Percentiles rank a stretch among this genome's conserved stretches.
phyloP scores from a whole-genome alignment of 2,888 invertebrate genomes.

The Altica lythri region DNA sequence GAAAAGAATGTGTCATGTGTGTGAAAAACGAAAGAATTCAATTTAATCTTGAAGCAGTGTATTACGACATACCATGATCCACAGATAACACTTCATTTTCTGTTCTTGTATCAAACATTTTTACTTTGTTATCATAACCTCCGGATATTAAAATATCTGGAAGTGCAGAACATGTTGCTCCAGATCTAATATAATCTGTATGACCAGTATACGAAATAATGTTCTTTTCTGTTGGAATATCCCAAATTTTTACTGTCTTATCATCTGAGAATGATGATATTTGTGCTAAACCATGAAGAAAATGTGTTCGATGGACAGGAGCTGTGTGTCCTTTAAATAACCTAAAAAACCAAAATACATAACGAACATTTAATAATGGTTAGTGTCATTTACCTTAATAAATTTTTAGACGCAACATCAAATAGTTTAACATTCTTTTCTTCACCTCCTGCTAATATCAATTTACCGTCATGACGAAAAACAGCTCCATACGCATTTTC shows the following conservation, averaged over 20 bases:
- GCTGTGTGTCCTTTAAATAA: conserved; percentile 84
- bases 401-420: conserved; percentile 81
- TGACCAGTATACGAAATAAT: conserved; percentile 71
- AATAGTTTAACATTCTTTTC: conserved; percentile 87
- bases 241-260: conserved; percentile 86
- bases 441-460: conserved; percentile 89
- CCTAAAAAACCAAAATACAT: conserved; percentile 52
- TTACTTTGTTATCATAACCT: conserved; percentile 86
- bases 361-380: background rate
- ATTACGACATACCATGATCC: too few relatives aligned
- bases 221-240: conserved; percentile 81
- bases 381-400: conserved; percentile 67
- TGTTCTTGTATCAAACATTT: conserved; percentile 84
- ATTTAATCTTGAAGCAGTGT: too few relatives aligned
- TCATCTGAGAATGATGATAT: conserved; percentile 92
- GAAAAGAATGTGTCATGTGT: too few relatives aligned
- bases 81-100: conserved; percentile 72
- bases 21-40: too few relatives aligned
- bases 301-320: conserved; percentile 81
- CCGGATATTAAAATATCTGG: conserved; percentile 81
- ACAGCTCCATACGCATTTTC: conserved; percentile 84
- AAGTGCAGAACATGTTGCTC: conserved; percentile 76
- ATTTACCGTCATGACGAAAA: conserved; percentile 79
- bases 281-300: conserved; percentile 77
- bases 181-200: conserved; percentile 83